Evolutionary conservation across 2,113 vertebrate species (phyloP).

Genomic region (Anoura caudifer): DNA sequence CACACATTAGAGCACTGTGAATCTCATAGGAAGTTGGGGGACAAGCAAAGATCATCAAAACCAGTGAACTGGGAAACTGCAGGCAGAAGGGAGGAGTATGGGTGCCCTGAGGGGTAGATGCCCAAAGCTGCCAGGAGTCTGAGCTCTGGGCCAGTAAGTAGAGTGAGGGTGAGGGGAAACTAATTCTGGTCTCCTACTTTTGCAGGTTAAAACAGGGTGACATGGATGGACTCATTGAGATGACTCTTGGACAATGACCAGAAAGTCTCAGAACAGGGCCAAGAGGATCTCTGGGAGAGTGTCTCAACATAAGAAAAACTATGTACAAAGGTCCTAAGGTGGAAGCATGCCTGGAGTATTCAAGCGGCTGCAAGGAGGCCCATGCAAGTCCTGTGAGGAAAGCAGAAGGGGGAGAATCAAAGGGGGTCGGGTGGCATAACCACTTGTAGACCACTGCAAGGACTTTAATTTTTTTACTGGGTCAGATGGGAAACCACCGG

Average conservation of each 20-base stretch:
- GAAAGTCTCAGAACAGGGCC: background rate
- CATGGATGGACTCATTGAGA: background rate
- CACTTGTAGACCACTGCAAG: background rate
- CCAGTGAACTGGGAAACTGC: background rate
- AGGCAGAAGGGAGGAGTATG: background rate
- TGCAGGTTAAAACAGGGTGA: background rate
- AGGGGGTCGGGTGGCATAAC: background rate
- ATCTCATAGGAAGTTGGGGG: background rate
- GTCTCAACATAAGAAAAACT: background rate
- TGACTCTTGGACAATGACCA: background rate
- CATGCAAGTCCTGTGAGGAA: background rate
- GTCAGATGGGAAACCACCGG: background rate
- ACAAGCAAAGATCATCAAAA: background rate
- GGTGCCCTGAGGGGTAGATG: background rate
- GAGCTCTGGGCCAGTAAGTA: background rate
- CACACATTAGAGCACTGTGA: background rate
- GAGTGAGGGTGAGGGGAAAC: background rate
- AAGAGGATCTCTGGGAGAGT: background rate
- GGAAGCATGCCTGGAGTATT: background rate
- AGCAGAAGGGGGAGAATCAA: background rate
- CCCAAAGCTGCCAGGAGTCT: background rate
- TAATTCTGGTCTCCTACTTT: background rate
- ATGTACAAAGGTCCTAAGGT: background rate
- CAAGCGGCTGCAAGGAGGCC: background rate
- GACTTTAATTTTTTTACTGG: background rate